Conservation (phyloP, 53 echinoderm and acorn worm species). For the Hippasteria phrygiana region DNA sequence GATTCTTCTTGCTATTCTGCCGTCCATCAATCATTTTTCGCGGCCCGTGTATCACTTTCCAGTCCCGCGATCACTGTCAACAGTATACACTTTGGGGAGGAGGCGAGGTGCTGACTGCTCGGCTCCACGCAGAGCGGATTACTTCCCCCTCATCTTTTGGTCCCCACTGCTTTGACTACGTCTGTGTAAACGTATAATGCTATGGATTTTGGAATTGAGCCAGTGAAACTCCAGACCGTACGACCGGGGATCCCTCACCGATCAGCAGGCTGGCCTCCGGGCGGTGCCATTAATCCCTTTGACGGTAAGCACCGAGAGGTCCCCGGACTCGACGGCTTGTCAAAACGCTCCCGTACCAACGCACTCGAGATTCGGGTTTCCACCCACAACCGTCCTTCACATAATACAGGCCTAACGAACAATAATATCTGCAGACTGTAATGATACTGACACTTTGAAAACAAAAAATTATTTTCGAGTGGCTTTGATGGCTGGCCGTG, state of each 20-base stretch:
- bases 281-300: constrained; percentile 47
- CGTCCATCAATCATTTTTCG: constrained; percentile 24
- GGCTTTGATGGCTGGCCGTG: constrained; percentile 6
- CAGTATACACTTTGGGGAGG: not conserved
- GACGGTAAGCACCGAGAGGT: constrained; percentile 30
- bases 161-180: not conserved
- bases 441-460: constrained; percentile 28
- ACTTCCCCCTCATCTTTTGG: not conserved
- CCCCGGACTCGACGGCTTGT: constrained; percentile 22
- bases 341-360: constrained; percentile 5
- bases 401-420: not conserved
- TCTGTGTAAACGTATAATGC: not conserved
- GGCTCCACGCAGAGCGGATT: constrained; percentile 38
- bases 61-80: not conserved
- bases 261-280: constrained; percentile 17
- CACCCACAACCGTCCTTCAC: not conserved
- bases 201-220: not conserved
- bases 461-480: not conserved
- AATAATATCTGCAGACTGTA: constrained; percentile 1
- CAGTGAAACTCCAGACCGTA: not conserved
- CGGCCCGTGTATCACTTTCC: not conserved
- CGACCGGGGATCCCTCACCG: not conserved
- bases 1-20: no score
- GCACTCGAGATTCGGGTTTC: constrained; percentile 5
- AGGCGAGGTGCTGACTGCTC: constrained; percentile 6